Evolutionary conservation across 1,140 invertebrate species (phyloP), one percentile per base, ranked within the genome.

Genomic region (fruit fly (Drosophila melanogaster)): DNA sequence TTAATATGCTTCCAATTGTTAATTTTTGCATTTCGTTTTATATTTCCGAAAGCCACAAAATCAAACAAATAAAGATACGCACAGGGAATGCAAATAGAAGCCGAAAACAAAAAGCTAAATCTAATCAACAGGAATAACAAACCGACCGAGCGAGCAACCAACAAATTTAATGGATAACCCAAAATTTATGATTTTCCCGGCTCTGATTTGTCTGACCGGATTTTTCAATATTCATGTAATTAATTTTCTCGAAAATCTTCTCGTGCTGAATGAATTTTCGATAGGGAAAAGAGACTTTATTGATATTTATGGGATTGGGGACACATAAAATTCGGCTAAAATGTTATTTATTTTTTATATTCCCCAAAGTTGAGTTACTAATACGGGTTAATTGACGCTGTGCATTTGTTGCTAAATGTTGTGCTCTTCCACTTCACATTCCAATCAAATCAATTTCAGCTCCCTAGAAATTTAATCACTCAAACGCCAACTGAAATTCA

Each of bases 1-100:
- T 81, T 86, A 86, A 86, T 86, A 81, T 79, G 83, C 83, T 75
- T 67, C 74, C 76, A 85, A 86, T 87, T 87, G 81, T 78, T 86
- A 75, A 86, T 65, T 79, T 81, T 69, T 56, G 60, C 60, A 15
- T 76, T 66, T 74, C 50, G 43, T 60, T 50, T 73, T 61, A 49
- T 62, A 62, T 62, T 62, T 62, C n/a, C 47, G 30, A 51, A 74
- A 73, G 35, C 65, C 61, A 51, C 56, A 59, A 58, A 59, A 43
- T 33, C 30, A 59, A 47, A 19, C 7, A 15, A 35, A 41, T 12
- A 24, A 19, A 40, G 40, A 17, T 0, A 17, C 56, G 35, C 43
- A 41, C 44, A 59, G 26, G 38, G 38, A 59, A 49, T 14, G 58
- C 62, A 62, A 47, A 49, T 33, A 53, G 41, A 69, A 70, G 49